Base-by-base conservation (phyloP, 2,113 vertebrate genomes). In the Microtus ochrogaster region DNA sequence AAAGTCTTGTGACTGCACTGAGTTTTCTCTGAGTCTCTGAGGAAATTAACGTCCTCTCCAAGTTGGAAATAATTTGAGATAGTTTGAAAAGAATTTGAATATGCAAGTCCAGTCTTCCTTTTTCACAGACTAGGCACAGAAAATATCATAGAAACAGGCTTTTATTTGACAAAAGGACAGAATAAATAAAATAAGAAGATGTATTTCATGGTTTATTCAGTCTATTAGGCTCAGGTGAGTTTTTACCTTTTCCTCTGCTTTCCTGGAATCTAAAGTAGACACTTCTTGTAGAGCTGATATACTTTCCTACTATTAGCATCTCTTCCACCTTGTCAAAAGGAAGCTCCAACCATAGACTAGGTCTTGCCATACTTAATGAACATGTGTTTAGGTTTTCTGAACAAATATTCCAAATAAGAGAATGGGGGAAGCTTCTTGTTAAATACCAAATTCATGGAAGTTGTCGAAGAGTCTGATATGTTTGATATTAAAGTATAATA, bases 41-140 rank as follows among this genome's bases (percentile, higher is more conserved):
- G 77, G 95, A 96, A 97, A n/a, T 95, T 81, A 92, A 4, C 77
- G 3, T 94, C 73, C 96, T 96, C 78, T 97, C 73, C 58, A 94
- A 91, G 49, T 84, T 92, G 39, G 58, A 94, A 97, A 89, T 95
- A 97, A 86, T 95, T 47, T 90, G 85, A 93, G 61, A 30, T 92
- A 78, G 85, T 96, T 94, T 97, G 49, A 94, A 96, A 92, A 87
- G 49, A 47, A 89, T 19, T 84, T 94, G 52, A 5, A 96, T 77
- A 41, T 94, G 39, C 21, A 95, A 89, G 26, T 84, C 47, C 22
- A 94, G 3, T 85, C 74, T 17, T 87, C 44, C 17, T 77, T 96
- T 72, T 96, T 90, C 91, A 94, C 90, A 94, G 77, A 81, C 63
- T 28, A 84, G 70, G 68, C 61, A 41, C 24, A 94, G 41, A 95